A percentile compares a stretch with the other conserved stretches of the same genome.
phyloP scores from a whole-genome alignment of 1,140 invertebrate genomes.

The Drosophila tropicalis region DNA sequence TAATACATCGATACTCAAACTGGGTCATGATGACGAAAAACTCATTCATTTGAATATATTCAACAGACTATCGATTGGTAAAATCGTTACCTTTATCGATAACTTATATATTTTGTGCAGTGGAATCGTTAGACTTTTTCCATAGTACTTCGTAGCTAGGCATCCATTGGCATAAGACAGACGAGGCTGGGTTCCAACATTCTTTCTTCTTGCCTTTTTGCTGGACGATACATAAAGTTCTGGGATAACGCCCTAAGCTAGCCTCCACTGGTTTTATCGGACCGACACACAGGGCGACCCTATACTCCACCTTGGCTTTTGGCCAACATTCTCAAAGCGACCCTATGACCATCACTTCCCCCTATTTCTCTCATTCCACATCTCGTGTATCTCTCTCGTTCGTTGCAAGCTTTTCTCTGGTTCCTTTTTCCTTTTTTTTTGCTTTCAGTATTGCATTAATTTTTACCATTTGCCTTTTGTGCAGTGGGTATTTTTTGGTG shows the following conservation, averaged over 20 bases:
- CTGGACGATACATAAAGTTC: conserved; percentile 5
- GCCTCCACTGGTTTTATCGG: conserved; percentile 30
- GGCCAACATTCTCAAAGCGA: conserved; percentile 33
- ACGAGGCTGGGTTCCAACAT: not conserved
- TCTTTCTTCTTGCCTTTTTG: not conserved
- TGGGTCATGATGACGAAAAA: too few relatives aligned
- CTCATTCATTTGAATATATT: too few relatives aligned
- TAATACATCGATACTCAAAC: too few relatives aligned
- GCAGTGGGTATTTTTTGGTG: conserved; percentile 37
- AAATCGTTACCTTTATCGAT: not conserved
- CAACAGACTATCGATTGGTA: too few relatives aligned
- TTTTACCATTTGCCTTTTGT: conserved; percentile 64
- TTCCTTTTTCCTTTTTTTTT: not conserved
- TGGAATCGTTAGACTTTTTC: not conserved
- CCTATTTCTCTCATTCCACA: not conserved
- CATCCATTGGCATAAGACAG: conserved; percentile 19
- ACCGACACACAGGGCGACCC: conserved; percentile 23
- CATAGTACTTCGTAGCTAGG: conserved; percentile 16
- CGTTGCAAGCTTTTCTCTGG: not conserved
- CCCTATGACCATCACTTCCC: conserved; percentile 14
- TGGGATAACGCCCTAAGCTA: conserved; percentile 10
- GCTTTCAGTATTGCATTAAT: conserved; percentile 50
- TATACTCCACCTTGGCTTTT: conserved; percentile 50
- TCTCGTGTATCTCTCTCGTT: not conserved
- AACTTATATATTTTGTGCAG: not conserved